Percentiles rank a stretch among this genome's conserved stretches.
Evolutionary conservation across 2,113 vertebrate species (phyloP).

Genomic region (Empidonax traillii): DNA sequence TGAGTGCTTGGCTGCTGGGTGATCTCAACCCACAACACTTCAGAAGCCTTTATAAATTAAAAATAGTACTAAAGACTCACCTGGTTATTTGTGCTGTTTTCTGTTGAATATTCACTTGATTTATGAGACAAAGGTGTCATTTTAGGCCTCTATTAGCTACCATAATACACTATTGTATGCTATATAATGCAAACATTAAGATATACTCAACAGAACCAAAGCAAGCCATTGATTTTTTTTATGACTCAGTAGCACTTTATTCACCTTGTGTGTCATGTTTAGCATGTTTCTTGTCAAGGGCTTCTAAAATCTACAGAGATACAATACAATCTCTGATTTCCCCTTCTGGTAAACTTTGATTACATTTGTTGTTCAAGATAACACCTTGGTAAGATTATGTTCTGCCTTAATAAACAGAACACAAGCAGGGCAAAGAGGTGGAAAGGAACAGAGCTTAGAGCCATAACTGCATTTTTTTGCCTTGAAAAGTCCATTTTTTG

Average conservation of each 20-base stretch:
- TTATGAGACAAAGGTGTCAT: background rate
- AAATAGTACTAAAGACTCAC: background rate
- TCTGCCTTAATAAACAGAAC: background rate
- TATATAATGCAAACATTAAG: background rate
- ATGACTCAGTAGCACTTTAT: background rate
- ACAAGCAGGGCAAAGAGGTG: background rate
- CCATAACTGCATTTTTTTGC: background rate
- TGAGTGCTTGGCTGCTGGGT: background rate
- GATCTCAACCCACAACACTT: background rate
- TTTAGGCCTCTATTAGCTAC: background rate
- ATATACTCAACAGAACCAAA: background rate
- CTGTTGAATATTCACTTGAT: background rate
- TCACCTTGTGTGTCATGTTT: background rate
- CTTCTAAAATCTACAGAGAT: background rate
- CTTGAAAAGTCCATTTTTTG: background rate
- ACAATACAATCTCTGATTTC: background rate
- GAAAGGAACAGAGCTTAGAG: background rate
- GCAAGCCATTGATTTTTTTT: background rate
- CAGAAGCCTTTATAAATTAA: background rate
- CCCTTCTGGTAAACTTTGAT: background rate
- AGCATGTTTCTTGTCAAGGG: background rate
- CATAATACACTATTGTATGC: background rate
- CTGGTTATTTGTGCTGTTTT: background rate
- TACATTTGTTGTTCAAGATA: background rate
- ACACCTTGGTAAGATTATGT: background rate